Evolutionary conservation across 2,888 invertebrate genomes (phyloP).

Genomic region (Eupithecia inturbata): DNA sequence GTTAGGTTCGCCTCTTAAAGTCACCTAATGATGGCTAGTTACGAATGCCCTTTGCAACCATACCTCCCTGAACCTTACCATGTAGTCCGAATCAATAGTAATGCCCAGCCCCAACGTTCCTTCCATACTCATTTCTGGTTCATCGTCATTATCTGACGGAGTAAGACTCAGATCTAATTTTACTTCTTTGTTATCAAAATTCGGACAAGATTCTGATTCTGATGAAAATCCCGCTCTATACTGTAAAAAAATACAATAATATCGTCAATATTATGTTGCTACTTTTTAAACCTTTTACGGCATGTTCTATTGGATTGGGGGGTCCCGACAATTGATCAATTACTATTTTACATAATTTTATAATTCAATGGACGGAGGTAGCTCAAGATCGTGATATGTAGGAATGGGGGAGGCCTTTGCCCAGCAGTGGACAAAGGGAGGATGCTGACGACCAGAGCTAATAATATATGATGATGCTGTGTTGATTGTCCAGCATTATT

Average conservation of each 20-base stretch:
- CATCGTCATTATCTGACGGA: constrained; percentile 21
- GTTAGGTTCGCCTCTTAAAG: too few species aligned
- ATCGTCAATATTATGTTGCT: neutral
- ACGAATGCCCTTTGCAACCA: neutral
- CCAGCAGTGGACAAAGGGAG: too few species aligned
- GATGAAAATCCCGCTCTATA: constrained; percentile 28
- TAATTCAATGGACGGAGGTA: neutral
- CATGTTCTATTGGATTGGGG: too few species aligned
- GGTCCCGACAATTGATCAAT: neutral
- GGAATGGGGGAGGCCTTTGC: too few species aligned
- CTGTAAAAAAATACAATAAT: constrained; percentile 13
- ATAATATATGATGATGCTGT: too few species aligned
- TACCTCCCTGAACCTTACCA: constrained; percentile 33
- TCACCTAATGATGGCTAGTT: neutral
- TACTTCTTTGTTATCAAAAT: constrained; percentile 33
- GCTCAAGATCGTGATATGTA: too few species aligned
- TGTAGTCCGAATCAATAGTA: constrained; percentile 36
- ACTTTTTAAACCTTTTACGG: neutral
- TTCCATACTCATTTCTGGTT: constrained; percentile 37
- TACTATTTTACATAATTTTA: neutral
- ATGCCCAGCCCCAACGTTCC: constrained; percentile 42
- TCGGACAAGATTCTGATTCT: constrained; percentile 27
- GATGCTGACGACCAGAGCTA: too few species aligned
- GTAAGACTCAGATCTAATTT: constrained; percentile 28
- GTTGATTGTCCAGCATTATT: too few species aligned